These are phyloP conservation scores for Meda fulgida DNA, from an alignment of 2,797 vertebrate species.

Conservation along the genomic window DNA sequence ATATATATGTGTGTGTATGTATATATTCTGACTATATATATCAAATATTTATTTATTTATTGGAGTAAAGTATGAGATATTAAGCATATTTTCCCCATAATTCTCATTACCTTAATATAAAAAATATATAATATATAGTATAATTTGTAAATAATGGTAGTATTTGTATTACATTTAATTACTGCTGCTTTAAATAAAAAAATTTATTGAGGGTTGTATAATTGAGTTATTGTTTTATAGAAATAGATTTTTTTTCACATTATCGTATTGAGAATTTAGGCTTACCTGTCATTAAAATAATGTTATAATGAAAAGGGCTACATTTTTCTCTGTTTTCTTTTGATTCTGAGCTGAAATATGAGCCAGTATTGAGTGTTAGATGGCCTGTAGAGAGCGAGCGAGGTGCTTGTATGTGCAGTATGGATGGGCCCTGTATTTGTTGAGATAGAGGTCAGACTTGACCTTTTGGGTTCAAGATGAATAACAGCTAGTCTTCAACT, in stretches of 20 bases:
- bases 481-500: conserved; percentile 78
- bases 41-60: neutral
- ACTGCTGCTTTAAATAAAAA: neutral
- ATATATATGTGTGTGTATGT: no score
- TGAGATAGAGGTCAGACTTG: conserved; percentile 70
- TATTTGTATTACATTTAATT: neutral
- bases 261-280: neutral
- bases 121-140: neutral
- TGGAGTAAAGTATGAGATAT: neutral
- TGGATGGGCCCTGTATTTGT: conserved; percentile 48
- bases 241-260: neutral
- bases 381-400: neutral
- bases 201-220: neutral
- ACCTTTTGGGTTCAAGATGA: conserved; percentile 77
- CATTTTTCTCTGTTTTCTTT: conserved; percentile 14
- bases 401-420: neutral
- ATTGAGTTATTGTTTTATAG: neutral
- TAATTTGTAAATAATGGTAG: neutral
- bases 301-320: neutral
- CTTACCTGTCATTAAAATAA: neutral
- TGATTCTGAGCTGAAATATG: conserved; percentile 42
- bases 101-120: neutral
- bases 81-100: neutral
- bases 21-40: no score
- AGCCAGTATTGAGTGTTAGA: conserved; percentile 15